A percentile compares a stretch with the other conserved stretches of the same genome.
phyloP scores from a whole-genome alignment of 2,113 vertebrate species.

The Cephalopterus ornatus region DNA sequence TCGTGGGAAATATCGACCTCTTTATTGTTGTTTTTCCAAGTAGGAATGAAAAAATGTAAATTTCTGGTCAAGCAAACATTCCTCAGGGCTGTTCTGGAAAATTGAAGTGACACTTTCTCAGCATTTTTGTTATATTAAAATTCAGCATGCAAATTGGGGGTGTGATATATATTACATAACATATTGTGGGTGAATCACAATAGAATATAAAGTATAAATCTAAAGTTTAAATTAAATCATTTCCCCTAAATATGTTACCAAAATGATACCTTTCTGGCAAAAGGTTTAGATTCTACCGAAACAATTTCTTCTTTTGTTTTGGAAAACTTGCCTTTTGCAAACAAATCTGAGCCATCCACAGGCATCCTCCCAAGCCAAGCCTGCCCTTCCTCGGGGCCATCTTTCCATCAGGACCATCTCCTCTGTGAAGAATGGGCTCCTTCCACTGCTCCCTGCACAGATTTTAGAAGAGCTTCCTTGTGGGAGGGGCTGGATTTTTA shows the following conservation, averaged over 20 bases:
- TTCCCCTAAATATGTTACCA: background rate
- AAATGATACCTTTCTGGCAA: slow-evolving; percentile 33
- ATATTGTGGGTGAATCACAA: background rate
- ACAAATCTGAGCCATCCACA: background rate
- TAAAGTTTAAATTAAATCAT: background rate
- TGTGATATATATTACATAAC: slow-evolving; percentile 23
- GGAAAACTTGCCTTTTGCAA: slow-evolving; percentile 25
- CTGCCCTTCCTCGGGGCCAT: background rate
- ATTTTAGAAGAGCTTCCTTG: background rate
- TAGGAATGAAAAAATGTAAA: slow-evolving; percentile 65
- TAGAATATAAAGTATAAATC: background rate
- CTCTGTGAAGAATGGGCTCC: background rate
- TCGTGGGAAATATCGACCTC: slow-evolving; percentile 42
- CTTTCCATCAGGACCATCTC: background rate
- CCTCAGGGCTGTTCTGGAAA: slow-evolving; percentile 53
- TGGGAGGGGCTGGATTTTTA: background rate
- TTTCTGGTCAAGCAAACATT: slow-evolving; percentile 62
- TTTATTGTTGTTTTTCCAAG: slow-evolving; percentile 59
- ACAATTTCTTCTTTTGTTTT: slow-evolving; percentile 23
- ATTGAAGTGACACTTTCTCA: slow-evolving; percentile 58
- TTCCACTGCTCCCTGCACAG: background rate
- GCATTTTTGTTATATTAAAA: slow-evolving; percentile 39
- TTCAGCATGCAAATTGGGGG: slow-evolving; percentile 19
- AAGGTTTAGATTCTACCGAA: background rate
- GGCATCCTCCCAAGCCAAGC: background rate